phyloP scores from a whole-genome alignment of 2,113 vertebrate genomes.

The Perca flavescens region DNA sequence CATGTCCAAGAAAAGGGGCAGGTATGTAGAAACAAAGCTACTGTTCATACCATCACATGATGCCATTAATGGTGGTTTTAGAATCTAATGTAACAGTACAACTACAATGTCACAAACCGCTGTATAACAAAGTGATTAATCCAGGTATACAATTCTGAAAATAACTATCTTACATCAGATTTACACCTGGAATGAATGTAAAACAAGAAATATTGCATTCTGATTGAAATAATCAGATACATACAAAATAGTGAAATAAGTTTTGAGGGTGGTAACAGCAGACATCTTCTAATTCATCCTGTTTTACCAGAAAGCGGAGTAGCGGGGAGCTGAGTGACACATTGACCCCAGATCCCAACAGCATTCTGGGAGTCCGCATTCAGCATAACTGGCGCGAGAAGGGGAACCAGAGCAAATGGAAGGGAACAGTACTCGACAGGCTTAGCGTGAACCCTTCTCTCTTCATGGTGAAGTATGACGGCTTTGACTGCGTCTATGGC shows the following conservation, averaged over 20 bases:
- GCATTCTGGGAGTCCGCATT: conserved; percentile 85
- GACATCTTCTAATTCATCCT: background rate
- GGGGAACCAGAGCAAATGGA: conserved; percentile 87
- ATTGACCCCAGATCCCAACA: conserved; percentile 81
- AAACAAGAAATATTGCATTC: background rate
- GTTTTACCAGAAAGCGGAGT: conserved; percentile 83
- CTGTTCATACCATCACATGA: background rate
- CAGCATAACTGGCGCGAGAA: conserved; percentile 88
- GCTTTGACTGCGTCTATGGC: conserved; percentile 89
- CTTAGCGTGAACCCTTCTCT: conserved; percentile 86
- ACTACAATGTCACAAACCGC: conserved; percentile 6
- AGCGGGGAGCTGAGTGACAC: conserved; percentile 86
- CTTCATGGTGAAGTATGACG: conserved; percentile 89
- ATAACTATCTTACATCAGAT: background rate
- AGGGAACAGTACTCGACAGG: conserved; percentile 86
- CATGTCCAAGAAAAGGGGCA: conserved; percentile 90
- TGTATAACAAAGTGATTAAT: background rate
- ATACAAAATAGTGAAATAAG: background rate
- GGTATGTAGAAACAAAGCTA: conserved; percentile 75
- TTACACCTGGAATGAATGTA: background rate
- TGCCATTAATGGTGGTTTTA: conserved; percentile 1
- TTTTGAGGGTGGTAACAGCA: background rate
- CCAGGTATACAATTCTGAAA: background rate
- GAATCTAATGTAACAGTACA: background rate
- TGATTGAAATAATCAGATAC: background rate